A percentile compares a stretch with the other conserved stretches of the same genome.
Evolutionary conservation across 2,888 invertebrate species (phyloP).

Genomic region (Lycophotia porphyrea): DNA sequence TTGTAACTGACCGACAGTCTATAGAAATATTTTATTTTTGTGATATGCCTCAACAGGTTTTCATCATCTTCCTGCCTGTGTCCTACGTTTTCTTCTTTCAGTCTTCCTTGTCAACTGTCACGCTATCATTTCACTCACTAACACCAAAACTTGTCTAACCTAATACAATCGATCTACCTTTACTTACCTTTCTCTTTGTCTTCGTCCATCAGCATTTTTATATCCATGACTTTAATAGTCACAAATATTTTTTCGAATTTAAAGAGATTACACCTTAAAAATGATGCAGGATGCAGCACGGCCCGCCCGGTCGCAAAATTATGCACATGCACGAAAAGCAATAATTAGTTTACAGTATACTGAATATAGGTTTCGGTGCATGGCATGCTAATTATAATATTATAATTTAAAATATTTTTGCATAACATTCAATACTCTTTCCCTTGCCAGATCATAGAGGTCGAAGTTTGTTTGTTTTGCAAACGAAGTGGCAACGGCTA

Average conservation of each 20-base stretch:
- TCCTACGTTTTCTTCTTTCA: not conserved
- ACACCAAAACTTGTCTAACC: not conserved
- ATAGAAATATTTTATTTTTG: not conserved
- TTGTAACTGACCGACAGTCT: constrained; percentile 19
- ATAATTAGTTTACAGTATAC: no score
- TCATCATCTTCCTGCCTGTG: not conserved
- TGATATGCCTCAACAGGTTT: not conserved
- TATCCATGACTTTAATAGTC: not conserved
- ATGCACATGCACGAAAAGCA: no score
- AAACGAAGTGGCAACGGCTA: not conserved
- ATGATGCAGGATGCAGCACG: no score
- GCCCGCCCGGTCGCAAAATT: no score
- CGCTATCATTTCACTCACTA: not conserved
- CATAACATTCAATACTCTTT: not conserved
- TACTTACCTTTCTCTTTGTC: not conserved
- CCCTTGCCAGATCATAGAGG: no score
- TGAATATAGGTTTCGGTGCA: no score
- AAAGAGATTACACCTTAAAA: not conserved
- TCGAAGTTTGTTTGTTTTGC: not conserved
- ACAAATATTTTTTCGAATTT: not conserved
- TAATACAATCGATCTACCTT: not conserved
- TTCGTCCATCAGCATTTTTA: not conserved
- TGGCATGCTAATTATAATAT: no score
- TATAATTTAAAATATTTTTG: no score
- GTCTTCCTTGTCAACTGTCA: not conserved